Evolutionary conservation across 2,888 invertebrate genomes (phyloP), one percentile per base, ranked within the genome.

Genomic region (Elegia similella): DNA sequence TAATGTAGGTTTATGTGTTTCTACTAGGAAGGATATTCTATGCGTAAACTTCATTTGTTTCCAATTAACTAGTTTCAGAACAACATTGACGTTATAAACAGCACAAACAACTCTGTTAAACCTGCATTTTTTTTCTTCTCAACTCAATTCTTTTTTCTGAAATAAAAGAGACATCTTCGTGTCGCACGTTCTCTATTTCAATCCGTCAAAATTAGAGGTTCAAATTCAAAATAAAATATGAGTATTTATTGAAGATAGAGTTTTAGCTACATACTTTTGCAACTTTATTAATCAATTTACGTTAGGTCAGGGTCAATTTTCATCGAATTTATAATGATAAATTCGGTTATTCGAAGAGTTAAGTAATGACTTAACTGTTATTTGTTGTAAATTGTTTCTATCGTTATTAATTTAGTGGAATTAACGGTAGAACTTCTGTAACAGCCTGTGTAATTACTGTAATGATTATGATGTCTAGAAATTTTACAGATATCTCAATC

Each of bases 1-100:
- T 69, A 64, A 73, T 73, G 70, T 67, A 69, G 65, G 65, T 71
- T 76, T 73, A 70, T 69, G 65, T 70, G 69, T 70, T 64, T 44
- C 59, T 61, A 53, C 56, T 43, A 62, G 44, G 38, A 61, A 59
- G 68, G 69, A 69, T 73, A n/a, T 12, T 10, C 38, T 38, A n/a
- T n/a, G n/a, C 38, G 12, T 38, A 38, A 38, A 38, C 10, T 38
- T 12, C 6, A 12, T 38, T 38, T n/a, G 38, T 38, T 38, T 38
- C 38, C 5, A 1, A 12, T 38, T 2, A 38, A 38, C n/a, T 38
- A 5, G 38, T 38, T 5, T 32, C 7, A 8, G 7, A 6, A 32
- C 1, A 5, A 23, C 23, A 23, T 23, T 5, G 2, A 3, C 23
- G 23, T 23, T 23, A 23, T 5, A 23, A 23, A 23, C 23, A 23